Conservation (phyloP, 2,888 invertebrate species). For the Drosophila yooni region DNA sequence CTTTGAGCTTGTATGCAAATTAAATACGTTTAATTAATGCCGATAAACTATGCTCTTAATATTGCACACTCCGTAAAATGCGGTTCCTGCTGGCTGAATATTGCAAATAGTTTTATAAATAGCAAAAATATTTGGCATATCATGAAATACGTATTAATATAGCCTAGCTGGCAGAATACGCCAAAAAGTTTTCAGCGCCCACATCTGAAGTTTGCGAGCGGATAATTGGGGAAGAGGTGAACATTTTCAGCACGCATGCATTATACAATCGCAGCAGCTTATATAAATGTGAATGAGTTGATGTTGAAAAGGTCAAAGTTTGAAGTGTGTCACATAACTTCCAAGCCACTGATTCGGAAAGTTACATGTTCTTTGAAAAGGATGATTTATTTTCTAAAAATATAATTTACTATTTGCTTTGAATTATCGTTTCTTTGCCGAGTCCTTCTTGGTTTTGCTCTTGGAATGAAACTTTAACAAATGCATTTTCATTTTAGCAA, state of each 20-base stretch:
- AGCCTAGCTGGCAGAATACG: slow-evolving; percentile 1
- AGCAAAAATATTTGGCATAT: slow-evolving; percentile 55
- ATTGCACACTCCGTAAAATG: slow-evolving; percentile 28
- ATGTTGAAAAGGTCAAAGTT: not conserved
- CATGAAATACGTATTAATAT: slow-evolving; percentile 47
- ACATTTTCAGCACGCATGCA: slow-evolving; percentile 20
- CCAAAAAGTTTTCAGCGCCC: slow-evolving; percentile 7
- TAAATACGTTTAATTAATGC: slow-evolving; percentile 60
- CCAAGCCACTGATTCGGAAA: slow-evolving; percentile 6
- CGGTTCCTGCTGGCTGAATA: slow-evolving; percentile 20
- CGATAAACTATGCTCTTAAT: slow-evolving; percentile 21
- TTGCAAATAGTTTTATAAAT: slow-evolving; percentile 62
- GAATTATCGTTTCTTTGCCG: too few species aligned
- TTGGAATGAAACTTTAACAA: not conserved
- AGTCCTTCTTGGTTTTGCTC: not conserved
- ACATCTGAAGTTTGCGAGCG: slow-evolving; percentile 23
- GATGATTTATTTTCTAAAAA: not conserved
- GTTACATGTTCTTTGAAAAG: not conserved
- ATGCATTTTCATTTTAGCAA: slow-evolving; percentile 14
- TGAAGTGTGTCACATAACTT: not conserved
- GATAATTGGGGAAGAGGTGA: slow-evolving; percentile 14
- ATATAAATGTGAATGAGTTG: slow-evolving; percentile 1
- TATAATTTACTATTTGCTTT: not conserved
- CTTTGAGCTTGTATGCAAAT: slow-evolving; percentile 47
- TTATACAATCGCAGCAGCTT: slow-evolving; percentile 6